Evolutionary conservation across 37 sponge, comb jelly and placozoan genomes (phyloP).

Genomic region (Dysidea cf. avara): DNA sequence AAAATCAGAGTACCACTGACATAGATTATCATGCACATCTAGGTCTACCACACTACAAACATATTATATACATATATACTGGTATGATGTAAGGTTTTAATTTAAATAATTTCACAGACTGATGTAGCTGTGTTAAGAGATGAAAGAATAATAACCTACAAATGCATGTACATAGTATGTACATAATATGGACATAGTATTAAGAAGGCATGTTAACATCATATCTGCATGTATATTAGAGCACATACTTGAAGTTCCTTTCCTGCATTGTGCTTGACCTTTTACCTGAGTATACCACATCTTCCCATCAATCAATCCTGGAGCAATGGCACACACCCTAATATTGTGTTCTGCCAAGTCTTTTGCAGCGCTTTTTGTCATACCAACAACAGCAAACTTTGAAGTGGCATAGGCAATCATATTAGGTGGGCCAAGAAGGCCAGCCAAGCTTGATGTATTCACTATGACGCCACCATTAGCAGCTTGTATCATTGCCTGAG

Average conservation of each 20-base stretch:
- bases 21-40: no score
- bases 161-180: no score
- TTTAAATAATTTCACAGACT: no score
- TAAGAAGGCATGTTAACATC: no score
- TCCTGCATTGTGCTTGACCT: constrained; percentile 57
- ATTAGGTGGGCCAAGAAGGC: constrained; percentile 65
- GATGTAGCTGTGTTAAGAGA: no score
- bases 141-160: no score
- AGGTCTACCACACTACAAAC: no score
- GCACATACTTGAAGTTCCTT: constrained; percentile 5
- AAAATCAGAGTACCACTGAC: no score
- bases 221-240: no score
- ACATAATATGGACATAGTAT: no score
- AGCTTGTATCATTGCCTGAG: constrained; percentile 55
- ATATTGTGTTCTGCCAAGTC: constrained; percentile 74
- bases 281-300: constrained; percentile 76
- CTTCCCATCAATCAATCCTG: constrained; percentile 75
- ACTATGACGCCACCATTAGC: constrained; percentile 72
- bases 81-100: no score
- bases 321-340: constrained; percentile 79
- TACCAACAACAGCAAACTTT: constrained; percentile 81
- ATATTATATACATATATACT: no score
- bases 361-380: constrained; percentile 80
- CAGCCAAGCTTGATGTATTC: constrained; percentile 87
- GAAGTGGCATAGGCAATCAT: constrained; percentile 90